Evolutionary conservation across 92 coral and sea anemone genomes (phyloP).

Genomic region (Phenganax stokvisi): DNA sequence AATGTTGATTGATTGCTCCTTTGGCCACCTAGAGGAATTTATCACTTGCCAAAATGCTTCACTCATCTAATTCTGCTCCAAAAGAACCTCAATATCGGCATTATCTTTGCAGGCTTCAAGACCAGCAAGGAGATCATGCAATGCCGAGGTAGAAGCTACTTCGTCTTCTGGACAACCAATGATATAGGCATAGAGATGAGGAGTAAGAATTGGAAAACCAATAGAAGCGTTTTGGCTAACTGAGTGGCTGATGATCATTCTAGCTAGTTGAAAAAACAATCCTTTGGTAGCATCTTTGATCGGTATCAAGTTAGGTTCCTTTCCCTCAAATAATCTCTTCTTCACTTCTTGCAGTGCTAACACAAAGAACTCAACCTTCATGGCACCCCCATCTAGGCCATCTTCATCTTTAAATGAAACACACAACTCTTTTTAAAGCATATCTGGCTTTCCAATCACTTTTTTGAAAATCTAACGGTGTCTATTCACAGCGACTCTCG

Average conservation of each 20-base stretch:
- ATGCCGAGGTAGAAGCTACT: conserved; percentile 21
- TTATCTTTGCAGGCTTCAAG: conserved; percentile 31
- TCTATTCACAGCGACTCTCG: conserved; percentile 39
- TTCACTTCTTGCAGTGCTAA: conserved; percentile 40
- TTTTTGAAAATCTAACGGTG: conserved; percentile 38
- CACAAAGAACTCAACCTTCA: conserved; percentile 38
- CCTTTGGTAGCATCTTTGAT: conserved; percentile 38
- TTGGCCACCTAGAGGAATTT: conserved; percentile 49
- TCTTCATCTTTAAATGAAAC: conserved; percentile 39
- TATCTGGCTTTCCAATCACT: not conserved
- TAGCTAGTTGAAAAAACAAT: conserved; percentile 38
- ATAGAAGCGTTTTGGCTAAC: conserved; percentile 15
- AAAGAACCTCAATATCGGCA: conserved; percentile 21
- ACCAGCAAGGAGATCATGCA: conserved; percentile 24
- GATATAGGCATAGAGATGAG: conserved; percentile 19
- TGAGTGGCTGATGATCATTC: conserved; percentile 29
- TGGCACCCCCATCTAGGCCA: conserved; percentile 44
- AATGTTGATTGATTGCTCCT: conserved; percentile 33
- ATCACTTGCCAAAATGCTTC: conserved; percentile 51
- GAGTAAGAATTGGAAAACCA: conserved; percentile 38
- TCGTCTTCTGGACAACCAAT: conserved; percentile 36
- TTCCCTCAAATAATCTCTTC: conserved; percentile 42
- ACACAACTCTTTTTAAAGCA: conserved; percentile 34
- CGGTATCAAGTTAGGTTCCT: conserved; percentile 35
- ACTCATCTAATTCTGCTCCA: conserved; percentile 29